Base-by-base conservation (phyloP, 1,140 invertebrate species). In the Drosophila sturtevanti region DNA sequence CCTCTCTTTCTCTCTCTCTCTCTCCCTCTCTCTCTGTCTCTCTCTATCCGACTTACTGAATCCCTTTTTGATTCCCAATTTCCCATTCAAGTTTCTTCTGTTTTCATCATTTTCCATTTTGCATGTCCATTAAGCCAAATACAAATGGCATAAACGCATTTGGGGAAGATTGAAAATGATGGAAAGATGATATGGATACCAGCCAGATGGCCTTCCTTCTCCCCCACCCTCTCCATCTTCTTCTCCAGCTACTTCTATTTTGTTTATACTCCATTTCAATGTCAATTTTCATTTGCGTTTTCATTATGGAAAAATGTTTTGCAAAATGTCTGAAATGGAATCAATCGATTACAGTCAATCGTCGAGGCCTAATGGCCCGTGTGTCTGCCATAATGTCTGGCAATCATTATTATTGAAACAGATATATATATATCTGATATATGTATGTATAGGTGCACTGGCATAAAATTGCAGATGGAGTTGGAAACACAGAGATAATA, bases 221-320 rank as follows among this genome's bases (percentile, higher is more conserved):
- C 27, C 27, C 5, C 27, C 27, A 1, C 27, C 27, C 7, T 1
- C 27, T 1, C 4, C 24, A 2, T 1, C 24, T 24, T 1, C 27
- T 31, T 1, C 79, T 74, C 38, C 38, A 16, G 9, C n/a, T 63
- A 48, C 16, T 48, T 48, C 41, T 48, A 9, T n/a, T 14, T 21
- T 48, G 10, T 48, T 59, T 54, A 11, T 51, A 65, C 68, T 72
- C 78, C 84, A 86, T 82, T 87, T 87, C 84, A 82, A 87, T 87
- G 71, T 82, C 76, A 82, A 87, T 87, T 82, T 78, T 69, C 67
- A 78, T 85, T 85, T 85, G 68, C 67, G 48, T 85, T 85, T 76
- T 34, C 55, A 38, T 48, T 62, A 56, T 38, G 27, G 38, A 60
- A 74, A 41, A 21, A 21, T 41, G 65, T 61, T 61, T 81, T 73